Evolutionary conservation across 2,797 vertebrate species (phyloP), one percentile per base, ranked within the genome.

Genomic region (Adelosebastes latens): DNA sequence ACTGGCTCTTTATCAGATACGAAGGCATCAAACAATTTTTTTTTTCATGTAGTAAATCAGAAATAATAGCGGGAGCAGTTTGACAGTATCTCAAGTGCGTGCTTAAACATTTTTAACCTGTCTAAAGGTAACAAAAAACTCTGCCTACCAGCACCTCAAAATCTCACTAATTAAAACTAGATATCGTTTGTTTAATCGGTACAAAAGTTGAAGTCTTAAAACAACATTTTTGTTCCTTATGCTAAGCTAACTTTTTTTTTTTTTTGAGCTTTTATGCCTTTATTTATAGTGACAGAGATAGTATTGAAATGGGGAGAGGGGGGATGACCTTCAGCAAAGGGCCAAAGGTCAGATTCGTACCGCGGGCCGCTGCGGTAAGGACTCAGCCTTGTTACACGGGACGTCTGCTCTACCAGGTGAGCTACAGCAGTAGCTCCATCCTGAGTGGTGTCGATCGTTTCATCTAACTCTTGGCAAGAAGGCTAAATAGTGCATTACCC

Each of bases 311-410:
- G 39, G 0, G 39, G 14, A 42, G 2, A 42, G 14, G 0, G 6
- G 32, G 39, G 39, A 0, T 42, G 39, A 42, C 39, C 0, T 42
- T 0, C 14, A 42, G 39, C 39, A 42, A 42, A 16, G 6, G 0
- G 14, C 39, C 0, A 42, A 3, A 16, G 2, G 39, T 42, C 2
- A 0, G 39, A 42, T 16, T 42, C 2, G 39, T 16, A 42, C 39
- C 39, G 0, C 0, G 39, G 39, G 39, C 5, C 14, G 6, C 39
- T 0, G 39, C 14, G 0, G 39, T 42, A 42, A 42, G 39, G 14
- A 16, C 39, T 42, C 39, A 16, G 39, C 14, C 6, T 42, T 42
- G 39, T 42, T 42, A 42, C 39, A 7, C 14, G 13, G 39, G 14
- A 42, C 6, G 2, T 16, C 39, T 42, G 39, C 14, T 16, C 39